Base-by-base conservation (phyloP, 2,888 invertebrate genomes). In the Drosophila algonquin region DNA sequence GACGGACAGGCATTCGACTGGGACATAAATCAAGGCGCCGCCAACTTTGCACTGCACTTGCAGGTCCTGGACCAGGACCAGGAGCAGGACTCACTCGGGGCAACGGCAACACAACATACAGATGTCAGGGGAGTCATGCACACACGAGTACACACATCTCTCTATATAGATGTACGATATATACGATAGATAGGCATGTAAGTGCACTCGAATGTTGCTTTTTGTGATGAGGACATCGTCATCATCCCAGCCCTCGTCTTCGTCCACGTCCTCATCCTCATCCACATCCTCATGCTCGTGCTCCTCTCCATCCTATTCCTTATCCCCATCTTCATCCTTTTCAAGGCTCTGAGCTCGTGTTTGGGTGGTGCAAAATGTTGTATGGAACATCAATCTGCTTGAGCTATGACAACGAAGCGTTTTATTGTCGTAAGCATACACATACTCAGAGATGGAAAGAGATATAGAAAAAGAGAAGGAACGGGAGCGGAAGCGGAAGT, bases 321-420 rank as follows among this genome's bases (percentile, higher is more conserved):
- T 18, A 8, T 21, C 35, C 35, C 1, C 1, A 5, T 35, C 2
- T 12, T 5, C 35, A 16, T 32, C 18, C 9, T 35, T 48, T 40
- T 45, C 21, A 16, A 16, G 46, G 32, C 30, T 57, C 30, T 47
- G 40, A n/a, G 16, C 50, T 24, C 30, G 45, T 21, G 35, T 45
- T 67, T 47, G 65, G 18, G 2, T 35, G 40, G 44, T 27, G 61
- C 56, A 52, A 58, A 57, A 55, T 58, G 71, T 71, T 69, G 59
- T 69, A 68, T 69, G 56, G 70, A 62, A 71, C 82, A 85, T 82
- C 82, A 82, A 82, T 82, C 82, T 85, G 82, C 80, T 76, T 75
- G 80, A 80, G 80, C 82, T 76, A 78, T 85, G 82, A 82, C 85
- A 82, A 78, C 82, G 85, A 80, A 75, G 85, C 85, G 85, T 85